Evolutionary conservation across 2,888 invertebrate genomes (phyloP).

Genomic region (Amiota communis): DNA sequence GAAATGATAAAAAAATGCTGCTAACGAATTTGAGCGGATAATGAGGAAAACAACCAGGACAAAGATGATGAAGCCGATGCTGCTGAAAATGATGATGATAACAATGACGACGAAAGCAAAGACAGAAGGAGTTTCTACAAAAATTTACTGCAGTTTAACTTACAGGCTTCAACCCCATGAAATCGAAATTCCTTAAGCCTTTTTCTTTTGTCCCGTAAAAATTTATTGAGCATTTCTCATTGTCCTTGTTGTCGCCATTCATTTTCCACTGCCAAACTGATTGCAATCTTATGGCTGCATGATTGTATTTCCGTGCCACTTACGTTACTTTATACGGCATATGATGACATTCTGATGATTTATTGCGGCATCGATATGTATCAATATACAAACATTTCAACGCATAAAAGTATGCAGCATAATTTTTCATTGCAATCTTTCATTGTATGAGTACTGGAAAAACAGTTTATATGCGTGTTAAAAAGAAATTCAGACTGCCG

Average conservation of each 20-base stretch:
- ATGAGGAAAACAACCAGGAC: too few species aligned
- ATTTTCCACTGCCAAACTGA: conserved; percentile 3
- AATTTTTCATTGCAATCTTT: neutral
- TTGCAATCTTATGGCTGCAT: conserved; percentile 10
- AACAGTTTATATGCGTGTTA: neutral
- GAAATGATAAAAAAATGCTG: neutral
- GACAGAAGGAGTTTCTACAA: too few species aligned
- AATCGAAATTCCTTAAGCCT: too few species aligned
- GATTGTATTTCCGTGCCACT: neutral
- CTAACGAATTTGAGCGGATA: conserved; percentile 7
- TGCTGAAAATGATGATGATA: too few species aligned
- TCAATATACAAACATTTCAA: neutral
- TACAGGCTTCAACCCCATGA: too few species aligned
- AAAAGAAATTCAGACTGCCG: neutral
- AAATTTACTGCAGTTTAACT: too few species aligned
- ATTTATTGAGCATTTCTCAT: too few species aligned
- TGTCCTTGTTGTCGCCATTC: too few species aligned
- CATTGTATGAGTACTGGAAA: neutral
- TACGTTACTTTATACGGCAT: conserved; percentile 7
- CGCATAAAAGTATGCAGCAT: neutral
- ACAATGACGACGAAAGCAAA: too few species aligned
- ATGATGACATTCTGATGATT: neutral
- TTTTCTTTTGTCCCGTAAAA: too few species aligned
- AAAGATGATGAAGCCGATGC: too few species aligned
- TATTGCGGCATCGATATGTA: neutral